A percentile compares a stretch with the other conserved stretches of the same genome.
Conservation (phyloP, 2,888 invertebrate species). For the Nephrocerus scutellatus region DNA sequence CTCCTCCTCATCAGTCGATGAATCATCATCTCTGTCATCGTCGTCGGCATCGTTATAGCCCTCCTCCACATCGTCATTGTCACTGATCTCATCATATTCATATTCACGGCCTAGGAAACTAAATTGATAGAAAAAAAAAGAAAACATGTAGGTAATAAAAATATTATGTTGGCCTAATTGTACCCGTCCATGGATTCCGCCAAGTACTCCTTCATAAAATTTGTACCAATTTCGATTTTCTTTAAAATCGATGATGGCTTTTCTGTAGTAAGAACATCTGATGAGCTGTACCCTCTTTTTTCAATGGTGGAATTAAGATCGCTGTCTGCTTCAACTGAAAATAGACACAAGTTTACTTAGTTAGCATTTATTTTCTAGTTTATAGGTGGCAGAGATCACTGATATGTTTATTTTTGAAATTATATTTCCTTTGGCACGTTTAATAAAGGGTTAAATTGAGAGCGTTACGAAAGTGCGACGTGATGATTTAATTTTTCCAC, state of each 20-base stretch:
- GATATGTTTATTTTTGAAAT: no score
- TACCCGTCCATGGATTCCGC: slow-evolving; percentile 44
- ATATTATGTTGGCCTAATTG: slow-evolving; percentile 14
- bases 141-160: slow-evolving; percentile 9
- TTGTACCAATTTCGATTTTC: slow-evolving; percentile 44
- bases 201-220: slow-evolving; percentile 42
- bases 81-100: slow-evolving; percentile 26
- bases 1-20: slow-evolving; percentile 31
- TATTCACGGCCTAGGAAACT: slow-evolving; percentile 44
- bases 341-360: no score
- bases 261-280: slow-evolving; percentile 37
- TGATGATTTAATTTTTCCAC: no score
- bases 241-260: slow-evolving; percentile 46
- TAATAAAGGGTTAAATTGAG: no score
- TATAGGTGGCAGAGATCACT: no score
- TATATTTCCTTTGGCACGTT: no score
- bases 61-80: slow-evolving; percentile 48
- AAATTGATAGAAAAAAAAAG: slow-evolving; percentile 6
- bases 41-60: slow-evolving; percentile 53
- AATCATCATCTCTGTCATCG: slow-evolving; percentile 45
- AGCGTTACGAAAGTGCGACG: no score
- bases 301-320: slow-evolving; percentile 39
- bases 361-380: no score
- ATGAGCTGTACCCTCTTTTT: slow-evolving; percentile 40
- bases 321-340: slow-evolving; percentile 44